These are phyloP conservation scores for Zosterops lateralis DNA, from an alignment of 2,113 vertebrate genomes.

Conservation along the genomic window DNA sequence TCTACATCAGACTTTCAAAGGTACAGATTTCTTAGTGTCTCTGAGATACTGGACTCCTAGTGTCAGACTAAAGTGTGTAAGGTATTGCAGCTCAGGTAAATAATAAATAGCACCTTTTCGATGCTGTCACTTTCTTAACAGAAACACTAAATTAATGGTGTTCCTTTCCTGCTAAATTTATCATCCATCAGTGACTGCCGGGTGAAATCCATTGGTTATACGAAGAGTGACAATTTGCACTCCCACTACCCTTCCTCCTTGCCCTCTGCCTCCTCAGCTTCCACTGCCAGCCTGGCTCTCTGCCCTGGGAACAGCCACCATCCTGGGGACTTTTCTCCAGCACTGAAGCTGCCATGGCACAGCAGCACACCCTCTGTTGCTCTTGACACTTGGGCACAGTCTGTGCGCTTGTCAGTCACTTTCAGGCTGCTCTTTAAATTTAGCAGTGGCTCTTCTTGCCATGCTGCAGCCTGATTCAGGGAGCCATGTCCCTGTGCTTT, in stretches of 20 bases:
- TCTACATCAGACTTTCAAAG: not conserved
- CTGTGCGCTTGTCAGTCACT: not conserved
- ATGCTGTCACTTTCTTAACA: not conserved
- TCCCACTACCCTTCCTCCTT: not conserved
- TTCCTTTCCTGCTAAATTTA: not conserved
- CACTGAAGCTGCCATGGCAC: not conserved
- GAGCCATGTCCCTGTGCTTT: not conserved
- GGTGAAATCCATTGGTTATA: not conserved
- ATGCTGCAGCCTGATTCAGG: not conserved
- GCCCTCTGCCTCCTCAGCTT: not conserved
- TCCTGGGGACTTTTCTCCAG: not conserved
- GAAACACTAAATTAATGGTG: not conserved
- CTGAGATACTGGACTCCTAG: not conserved
- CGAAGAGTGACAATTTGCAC: not conserved
- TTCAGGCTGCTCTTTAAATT: not conserved
- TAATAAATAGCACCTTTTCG: not conserved
- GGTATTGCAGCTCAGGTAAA: not conserved
- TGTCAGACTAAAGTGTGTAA: not conserved
- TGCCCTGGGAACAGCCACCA: not conserved
- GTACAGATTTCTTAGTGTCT: not conserved
- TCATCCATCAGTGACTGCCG: rapidly evolving
- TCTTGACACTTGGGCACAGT: rapidly evolving
- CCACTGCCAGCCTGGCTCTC: not conserved
- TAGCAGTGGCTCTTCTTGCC: not conserved
- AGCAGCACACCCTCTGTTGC: not conserved